Conservation (phyloP, 2,797 vertebrate species). For the Aplochiton taeniatus region DNA sequence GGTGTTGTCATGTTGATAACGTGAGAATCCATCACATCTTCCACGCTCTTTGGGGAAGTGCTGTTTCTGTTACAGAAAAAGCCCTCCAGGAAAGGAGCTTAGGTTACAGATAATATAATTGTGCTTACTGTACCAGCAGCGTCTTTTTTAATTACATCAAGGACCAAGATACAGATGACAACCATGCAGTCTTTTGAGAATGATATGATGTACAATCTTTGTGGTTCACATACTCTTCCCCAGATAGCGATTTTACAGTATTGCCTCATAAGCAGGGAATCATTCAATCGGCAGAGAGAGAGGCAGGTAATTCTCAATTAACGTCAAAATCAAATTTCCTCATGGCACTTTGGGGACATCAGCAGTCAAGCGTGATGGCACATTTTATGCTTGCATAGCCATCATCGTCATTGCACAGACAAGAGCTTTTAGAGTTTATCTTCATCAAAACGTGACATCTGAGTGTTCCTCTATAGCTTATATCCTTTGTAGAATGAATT, state of each 20-base stretch:
- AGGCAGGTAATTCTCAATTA: conserved; percentile 44
- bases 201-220: background rate
- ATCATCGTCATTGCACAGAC: conserved; percentile 22
- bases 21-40: no score
- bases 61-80: no score
- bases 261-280: background rate
- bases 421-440: conserved; percentile 9
- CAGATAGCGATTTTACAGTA: background rate
- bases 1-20: no score
- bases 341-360: conserved; percentile 19
- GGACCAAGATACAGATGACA: background rate
- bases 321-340: conserved; percentile 38
- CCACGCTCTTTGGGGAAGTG: no score
- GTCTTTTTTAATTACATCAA: background rate
- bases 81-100: no score
- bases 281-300: conserved; percentile 22
- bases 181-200: background rate
- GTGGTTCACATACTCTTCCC: background rate
- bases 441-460: conserved; percentile 7
- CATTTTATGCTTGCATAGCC: conserved; percentile 42
- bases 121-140: no score
- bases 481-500: conserved; percentile 12
- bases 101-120: no score
- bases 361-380: conserved; percentile 10
- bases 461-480: conserved; percentile 1